phyloP scores from a whole-genome alignment of 2,797 vertebrate species.

The Monodelphis domestica region DNA sequence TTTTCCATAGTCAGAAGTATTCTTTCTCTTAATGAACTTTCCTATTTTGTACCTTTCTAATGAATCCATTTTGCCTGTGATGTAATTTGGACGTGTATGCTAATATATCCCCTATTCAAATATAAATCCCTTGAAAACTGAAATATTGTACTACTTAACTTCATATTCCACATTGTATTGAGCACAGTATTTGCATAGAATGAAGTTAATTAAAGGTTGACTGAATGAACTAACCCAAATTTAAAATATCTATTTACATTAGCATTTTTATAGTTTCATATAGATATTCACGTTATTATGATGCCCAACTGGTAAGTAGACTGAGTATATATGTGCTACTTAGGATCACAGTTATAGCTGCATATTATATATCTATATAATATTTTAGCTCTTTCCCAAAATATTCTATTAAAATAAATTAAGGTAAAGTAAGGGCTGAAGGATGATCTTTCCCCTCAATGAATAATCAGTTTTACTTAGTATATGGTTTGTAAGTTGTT shows the following conservation, averaged over 20 bases:
- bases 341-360: background rate
- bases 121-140: background rate
- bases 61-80: background rate
- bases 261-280: constrained; percentile 35
- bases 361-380: constrained; percentile 12
- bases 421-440: constrained; percentile 62
- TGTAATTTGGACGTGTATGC: background rate
- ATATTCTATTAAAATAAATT: constrained; percentile 54
- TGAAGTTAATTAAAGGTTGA: background rate
- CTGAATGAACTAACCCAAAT: background rate
- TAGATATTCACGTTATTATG: background rate
- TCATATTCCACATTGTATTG: background rate
- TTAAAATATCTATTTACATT: background rate
- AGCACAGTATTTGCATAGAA: background rate
- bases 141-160: background rate
- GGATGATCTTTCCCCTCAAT: constrained; percentile 59
- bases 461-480: constrained; percentile 66
- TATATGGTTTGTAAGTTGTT: constrained; percentile 61
- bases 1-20: background rate
- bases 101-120: background rate
- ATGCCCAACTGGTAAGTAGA: background rate
- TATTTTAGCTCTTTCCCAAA: constrained; percentile 48
- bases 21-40: background rate
- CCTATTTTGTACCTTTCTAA: background rate
- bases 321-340: background rate